phyloP scores from a whole-genome alignment of 2,888 invertebrate species.

The Drosophila parthenogenetica region DNA sequence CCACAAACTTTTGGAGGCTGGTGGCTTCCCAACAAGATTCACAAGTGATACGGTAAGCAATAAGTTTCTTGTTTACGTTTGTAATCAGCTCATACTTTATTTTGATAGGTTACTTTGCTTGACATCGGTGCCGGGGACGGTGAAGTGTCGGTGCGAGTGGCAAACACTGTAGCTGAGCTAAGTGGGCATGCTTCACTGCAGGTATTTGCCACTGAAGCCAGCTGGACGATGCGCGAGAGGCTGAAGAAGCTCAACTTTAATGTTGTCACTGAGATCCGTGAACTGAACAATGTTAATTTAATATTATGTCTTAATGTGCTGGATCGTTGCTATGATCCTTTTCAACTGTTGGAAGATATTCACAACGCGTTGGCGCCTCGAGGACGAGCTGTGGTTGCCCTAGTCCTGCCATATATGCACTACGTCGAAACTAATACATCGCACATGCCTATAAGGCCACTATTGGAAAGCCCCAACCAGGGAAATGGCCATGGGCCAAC shows the following conservation, averaged over 20 bases:
- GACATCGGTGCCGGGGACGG: slow-evolving; percentile 99
- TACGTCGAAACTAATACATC: slow-evolving; percentile 95
- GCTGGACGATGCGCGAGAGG: slow-evolving; percentile 93
- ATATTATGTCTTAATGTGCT: slow-evolving; percentile 93
- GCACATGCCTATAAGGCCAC: slow-evolving; percentile 86
- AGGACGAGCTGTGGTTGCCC: slow-evolving; percentile 93
- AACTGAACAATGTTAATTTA: slow-evolving; percentile 82
- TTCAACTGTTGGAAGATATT: slow-evolving; percentile 91
- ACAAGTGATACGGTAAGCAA: slow-evolving; percentile 62
- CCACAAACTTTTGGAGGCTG: slow-evolving; percentile 83
- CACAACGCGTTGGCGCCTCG: slow-evolving; percentile 89
- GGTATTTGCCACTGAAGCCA: slow-evolving; percentile 96
- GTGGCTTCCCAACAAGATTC: slow-evolving; percentile 74
- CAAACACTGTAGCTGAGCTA: slow-evolving; percentile 86
- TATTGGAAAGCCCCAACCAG: slow-evolving; percentile 86
- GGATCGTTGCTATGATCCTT: slow-evolving; percentile 95
- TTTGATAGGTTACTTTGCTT: slow-evolving; percentile 86
- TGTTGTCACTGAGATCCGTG: slow-evolving; percentile 82
- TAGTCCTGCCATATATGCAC: slow-evolving; percentile 96
- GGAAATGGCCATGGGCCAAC: slow-evolving; percentile 88
- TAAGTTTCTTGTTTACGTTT: not conserved
- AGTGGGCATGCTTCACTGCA: slow-evolving; percentile 86
- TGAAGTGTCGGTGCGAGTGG: slow-evolving; percentile 93
- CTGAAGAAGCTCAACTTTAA: slow-evolving; percentile 87
- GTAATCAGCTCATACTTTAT: not conserved